A percentile compares a stretch with the other conserved stretches of the same genome.
Conservation (phyloP, 2,113 vertebrate species). For the Dasypus novemcinctus region DNA sequence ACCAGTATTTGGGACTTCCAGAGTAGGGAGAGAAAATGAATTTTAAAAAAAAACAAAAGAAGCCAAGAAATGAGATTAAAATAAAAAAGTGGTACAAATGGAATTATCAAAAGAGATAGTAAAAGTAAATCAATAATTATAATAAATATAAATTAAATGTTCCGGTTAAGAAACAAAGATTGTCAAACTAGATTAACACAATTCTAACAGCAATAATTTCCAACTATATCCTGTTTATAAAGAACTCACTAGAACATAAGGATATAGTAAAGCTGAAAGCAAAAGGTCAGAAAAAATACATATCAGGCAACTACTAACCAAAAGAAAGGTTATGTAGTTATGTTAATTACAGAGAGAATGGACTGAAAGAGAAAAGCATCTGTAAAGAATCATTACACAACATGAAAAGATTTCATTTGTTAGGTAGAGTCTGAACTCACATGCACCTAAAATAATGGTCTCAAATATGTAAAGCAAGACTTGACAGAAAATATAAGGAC, state of each 20-base stretch:
- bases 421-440: background rate
- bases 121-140: constrained; percentile 15
- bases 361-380: background rate
- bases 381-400: background rate
- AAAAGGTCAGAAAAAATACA: background rate
- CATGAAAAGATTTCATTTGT: background rate
- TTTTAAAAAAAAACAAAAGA: constrained; percentile 2
- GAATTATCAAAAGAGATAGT: background rate
- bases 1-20: background rate
- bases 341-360: background rate
- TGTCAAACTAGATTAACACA: background rate
- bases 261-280: background rate
- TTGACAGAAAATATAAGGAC: background rate
- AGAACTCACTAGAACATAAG: background rate
- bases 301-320: background rate
- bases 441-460: background rate
- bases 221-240: background rate
- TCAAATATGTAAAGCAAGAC: constrained; percentile 1
- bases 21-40: background rate
- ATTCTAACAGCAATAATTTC: background rate
- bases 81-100: background rate
- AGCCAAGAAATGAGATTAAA: background rate
- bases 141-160: background rate
- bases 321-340: background rate
- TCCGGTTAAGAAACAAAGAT: constrained; percentile 10